phyloP scores from a whole-genome alignment of 1,140 invertebrate genomes.

The Zelostemma sp. region DNA sequence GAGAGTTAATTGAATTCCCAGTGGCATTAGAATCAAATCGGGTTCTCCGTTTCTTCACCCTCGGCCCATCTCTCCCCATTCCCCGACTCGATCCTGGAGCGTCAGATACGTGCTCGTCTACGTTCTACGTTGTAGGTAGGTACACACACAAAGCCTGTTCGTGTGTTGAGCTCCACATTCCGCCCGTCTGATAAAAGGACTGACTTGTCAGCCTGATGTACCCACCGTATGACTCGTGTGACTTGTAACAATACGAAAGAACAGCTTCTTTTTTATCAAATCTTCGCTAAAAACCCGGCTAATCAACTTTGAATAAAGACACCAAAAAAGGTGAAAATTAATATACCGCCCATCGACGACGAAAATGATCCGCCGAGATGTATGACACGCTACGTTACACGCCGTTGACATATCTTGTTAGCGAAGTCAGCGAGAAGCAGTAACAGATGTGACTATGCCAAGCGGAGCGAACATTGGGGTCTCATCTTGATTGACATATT shows the following conservation, averaged over 20 bases:
- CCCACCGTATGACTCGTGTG: slow-evolving; percentile 28
- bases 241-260: background rate
- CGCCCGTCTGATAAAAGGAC: slow-evolving; percentile 60
- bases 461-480: slow-evolving; percentile 56
- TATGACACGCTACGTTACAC: slow-evolving; percentile 23
- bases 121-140: slow-evolving; percentile 4
- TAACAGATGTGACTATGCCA: slow-evolving; percentile 63
- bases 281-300: too few species aligned
- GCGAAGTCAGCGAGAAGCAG: slow-evolving; percentile 47
- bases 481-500: slow-evolving; percentile 66
- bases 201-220: slow-evolving; percentile 50
- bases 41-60: slow-evolving; percentile 6
- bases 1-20: slow-evolving; percentile 21
- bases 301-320: too few species aligned
- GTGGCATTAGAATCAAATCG: slow-evolving; percentile 16
- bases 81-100: slow-evolving; percentile 2
- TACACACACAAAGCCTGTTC: slow-evolving; percentile 18
- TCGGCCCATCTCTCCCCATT: background rate
- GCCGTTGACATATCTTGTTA: slow-evolving; percentile 51
- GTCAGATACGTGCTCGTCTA: background rate
- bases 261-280: too few species aligned
- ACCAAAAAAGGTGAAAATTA: too few species aligned
- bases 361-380: slow-evolving; percentile 19
- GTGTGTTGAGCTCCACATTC: slow-evolving; percentile 36
- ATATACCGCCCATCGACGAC: background rate